Percentiles rank a stretch among this genome's conserved stretches.
These are phyloP conservation scores for Ophioninae sp. DNA, from an alignment of 2,888 invertebrate genomes.

Conservation along the genomic window DNA sequence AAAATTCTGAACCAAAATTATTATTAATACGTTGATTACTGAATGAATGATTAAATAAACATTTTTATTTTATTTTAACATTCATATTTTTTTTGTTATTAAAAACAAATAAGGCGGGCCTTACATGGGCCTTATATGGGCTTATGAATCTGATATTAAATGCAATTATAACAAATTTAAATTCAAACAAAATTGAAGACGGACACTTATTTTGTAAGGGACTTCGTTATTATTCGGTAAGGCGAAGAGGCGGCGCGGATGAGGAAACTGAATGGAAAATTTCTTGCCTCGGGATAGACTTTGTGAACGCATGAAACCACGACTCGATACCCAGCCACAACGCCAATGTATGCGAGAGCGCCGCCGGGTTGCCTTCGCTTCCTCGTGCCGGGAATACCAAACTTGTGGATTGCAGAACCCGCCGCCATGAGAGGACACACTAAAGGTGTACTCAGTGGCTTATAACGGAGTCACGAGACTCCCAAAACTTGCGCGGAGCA, in stretches of 20 bases:
- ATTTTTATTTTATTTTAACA: no score
- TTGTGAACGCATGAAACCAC: conserved; percentile 50
- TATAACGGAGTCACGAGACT: conserved; percentile 18
- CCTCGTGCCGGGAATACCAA: conserved; percentile 55
- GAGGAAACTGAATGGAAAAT: conserved; percentile 7
- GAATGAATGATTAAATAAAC: no score
- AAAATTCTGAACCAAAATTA: no score
- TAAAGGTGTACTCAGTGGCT: conserved; percentile 4
- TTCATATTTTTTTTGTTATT: no score
- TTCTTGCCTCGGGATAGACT: conserved; percentile 58
- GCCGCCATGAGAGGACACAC: neutral
- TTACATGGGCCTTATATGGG: no score
- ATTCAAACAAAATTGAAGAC: no score
- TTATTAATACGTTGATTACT: no score
- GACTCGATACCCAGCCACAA: conserved; percentile 29
- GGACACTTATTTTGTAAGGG: no score
- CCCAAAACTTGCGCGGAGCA: conserved; percentile 62
- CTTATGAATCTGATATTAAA: no score
- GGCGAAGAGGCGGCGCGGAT: neutral
- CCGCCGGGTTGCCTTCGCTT: conserved; percentile 43
- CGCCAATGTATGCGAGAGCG: neutral
- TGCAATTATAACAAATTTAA: no score
- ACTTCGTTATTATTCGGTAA: conserved; percentile 5
- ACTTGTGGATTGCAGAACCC: conserved; percentile 43
- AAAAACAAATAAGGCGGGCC: no score